These are phyloP conservation scores for Ranitomeya imitator DNA, from an alignment of 2,113 vertebrate genomes.

Conservation along the genomic window DNA sequence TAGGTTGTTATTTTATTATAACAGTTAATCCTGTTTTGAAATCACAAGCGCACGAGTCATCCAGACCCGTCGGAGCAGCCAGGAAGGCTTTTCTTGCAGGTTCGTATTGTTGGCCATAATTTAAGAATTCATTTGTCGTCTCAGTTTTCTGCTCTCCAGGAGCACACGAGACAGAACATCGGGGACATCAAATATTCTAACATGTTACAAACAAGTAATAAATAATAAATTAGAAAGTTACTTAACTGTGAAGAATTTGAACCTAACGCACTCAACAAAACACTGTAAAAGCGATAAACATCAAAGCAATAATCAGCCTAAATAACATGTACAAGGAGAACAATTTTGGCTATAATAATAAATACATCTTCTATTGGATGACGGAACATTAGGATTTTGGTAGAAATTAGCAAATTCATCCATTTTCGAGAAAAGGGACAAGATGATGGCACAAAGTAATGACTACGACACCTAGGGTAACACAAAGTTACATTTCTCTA, in stretches of 20 bases:
- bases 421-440: neutral
- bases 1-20: neutral
- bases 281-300: neutral
- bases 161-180: neutral
- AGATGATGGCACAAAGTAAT: neutral
- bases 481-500: neutral
- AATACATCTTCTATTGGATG: no score
- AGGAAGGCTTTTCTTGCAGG: slow-evolving; percentile 2
- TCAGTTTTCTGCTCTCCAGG: slow-evolving; percentile 36
- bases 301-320: neutral
- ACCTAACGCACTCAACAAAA: neutral
- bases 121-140: slow-evolving; percentile 18
- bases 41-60: neutral
- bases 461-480: neutral
- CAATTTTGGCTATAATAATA: neutral
- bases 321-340: neutral
- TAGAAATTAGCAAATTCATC: neutral
- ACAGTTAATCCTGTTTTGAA: neutral
- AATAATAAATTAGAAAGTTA: slow-evolving; percentile 19
- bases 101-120: neutral
- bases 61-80: neutral
- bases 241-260: neutral
- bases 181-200: neutral
- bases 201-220: slow-evolving; percentile 22
- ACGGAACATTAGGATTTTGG: neutral